Percentiles rank a stretch among this genome's conserved stretches.
Evolutionary conservation across 2,113 vertebrate species (phyloP).

Genomic region (Perognathus longimembris): DNA sequence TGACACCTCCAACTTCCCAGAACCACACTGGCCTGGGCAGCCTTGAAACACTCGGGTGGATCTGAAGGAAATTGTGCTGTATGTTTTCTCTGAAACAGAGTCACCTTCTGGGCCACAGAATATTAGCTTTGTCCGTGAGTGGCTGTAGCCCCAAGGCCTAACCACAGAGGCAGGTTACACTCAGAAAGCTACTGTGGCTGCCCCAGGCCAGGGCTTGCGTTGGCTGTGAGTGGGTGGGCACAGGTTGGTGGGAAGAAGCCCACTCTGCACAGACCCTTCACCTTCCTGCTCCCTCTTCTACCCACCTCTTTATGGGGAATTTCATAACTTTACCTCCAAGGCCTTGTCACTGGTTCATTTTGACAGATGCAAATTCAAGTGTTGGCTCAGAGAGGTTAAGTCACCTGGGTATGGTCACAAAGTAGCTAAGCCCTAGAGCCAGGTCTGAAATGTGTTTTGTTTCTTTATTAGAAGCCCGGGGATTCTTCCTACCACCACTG

Average conservation of each 20-base stretch:
- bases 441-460: neutral
- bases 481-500: neutral
- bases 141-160: neutral
- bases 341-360: neutral
- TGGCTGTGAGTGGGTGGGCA: accelerated
- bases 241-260: neutral
- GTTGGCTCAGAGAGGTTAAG: neutral
- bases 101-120: neutral
- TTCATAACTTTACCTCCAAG: neutral
- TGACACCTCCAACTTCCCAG: neutral
- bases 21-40: neutral
- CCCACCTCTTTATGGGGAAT: neutral
- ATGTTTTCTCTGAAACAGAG: constrained; percentile 59
- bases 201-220: neutral
- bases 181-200: neutral
- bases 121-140: neutral
- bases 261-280: neutral
- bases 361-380: neutral
- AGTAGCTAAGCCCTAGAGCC: constrained; percentile 1
- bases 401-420: neutral
- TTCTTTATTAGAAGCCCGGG: neutral
- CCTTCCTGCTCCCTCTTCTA: neutral
- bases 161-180: neutral
- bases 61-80: constrained; percentile 45
- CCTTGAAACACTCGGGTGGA: neutral